Evolutionary conservation across 2,797 vertebrate species (phyloP), one percentile per base, ranked within the genome.

Genomic region (Remorina albescens): DNA sequence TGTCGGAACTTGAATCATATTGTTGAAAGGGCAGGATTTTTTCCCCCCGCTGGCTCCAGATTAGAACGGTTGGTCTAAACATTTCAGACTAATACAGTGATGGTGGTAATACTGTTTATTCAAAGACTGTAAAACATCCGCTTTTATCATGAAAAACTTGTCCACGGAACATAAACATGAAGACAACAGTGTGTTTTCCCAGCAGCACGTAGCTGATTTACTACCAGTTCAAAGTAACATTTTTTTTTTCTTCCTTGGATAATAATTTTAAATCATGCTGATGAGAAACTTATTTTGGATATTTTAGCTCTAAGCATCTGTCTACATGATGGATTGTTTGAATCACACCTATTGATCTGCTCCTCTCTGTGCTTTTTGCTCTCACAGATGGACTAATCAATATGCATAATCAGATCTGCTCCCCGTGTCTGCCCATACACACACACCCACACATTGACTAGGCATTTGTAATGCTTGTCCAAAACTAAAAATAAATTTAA

Each of bases 361-460:
- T 67, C 62, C 25, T 65, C 68, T 72, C 55, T 72, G 21, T 67
- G 57, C 12, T 41, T 76, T 81, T 75, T 76, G 58, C 78, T 66
- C 75, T 73, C 55, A 56, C 67, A 83, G 71, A 85, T 84, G 80
- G 76, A 67, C 53, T 19, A 74, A 91, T 92, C 87, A 82, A 91
- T 92, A 81, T 18, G 16, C 28, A 76, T 72, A 82, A 85, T 78
- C 64, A 82, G 60, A 55, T 30, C 28, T 59, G 37, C 13, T 68
- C 39, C 57, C 47, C 73, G 42, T 16, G 44, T 65, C 72, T 74
- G 26, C 28, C n/a, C 68, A 61, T 54, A 44, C 30, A 30, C 30
- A 30, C 30, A 30, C 30, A 30, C 41, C 18, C 41, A 42, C 41
- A 42, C 41, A 30, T 3, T 30, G 30, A 30, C 30, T 30, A 30